A percentile compares a stretch with the other conserved stretches of the same genome.
These are phyloP conservation scores for Adelosebastes latens DNA, from an alignment of 2,797 vertebrate genomes.

Conservation along the genomic window DNA sequence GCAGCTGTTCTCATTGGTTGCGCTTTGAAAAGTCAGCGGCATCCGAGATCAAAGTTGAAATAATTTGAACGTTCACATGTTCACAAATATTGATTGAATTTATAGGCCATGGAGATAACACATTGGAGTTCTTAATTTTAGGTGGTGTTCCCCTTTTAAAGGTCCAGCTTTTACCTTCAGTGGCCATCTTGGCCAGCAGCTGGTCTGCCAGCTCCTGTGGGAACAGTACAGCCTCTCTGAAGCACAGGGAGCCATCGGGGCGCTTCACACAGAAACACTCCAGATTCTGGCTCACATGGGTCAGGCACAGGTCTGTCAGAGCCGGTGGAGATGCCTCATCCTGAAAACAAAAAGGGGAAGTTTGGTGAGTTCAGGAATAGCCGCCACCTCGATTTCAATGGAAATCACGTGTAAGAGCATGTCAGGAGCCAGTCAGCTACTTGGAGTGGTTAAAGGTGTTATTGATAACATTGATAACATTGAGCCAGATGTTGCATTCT, in stretches of 20 bases:
- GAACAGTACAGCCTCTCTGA: constrained; percentile 95
- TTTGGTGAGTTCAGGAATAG: neutral
- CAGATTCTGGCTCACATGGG: constrained; percentile 91
- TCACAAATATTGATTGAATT: too few relatives aligned
- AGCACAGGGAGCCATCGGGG: constrained; percentile 92
- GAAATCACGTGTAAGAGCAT: too few relatives aligned
- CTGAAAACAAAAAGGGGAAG: constrained; percentile 69
- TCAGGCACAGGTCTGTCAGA: constrained; percentile 94
- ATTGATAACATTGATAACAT: too few relatives aligned
- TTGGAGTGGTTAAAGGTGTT: too few relatives aligned
- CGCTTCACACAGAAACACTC: constrained; percentile 93
- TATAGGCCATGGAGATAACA: neutral
- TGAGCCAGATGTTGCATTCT: too few relatives aligned
- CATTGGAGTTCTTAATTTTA: neutral
- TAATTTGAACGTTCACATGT: too few relatives aligned
- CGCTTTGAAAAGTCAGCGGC: too few relatives aligned
- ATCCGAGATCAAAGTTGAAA: too few relatives aligned
- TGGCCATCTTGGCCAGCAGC: constrained; percentile 94
- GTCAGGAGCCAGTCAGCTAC: too few relatives aligned
- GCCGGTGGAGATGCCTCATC: constrained; percentile 93
- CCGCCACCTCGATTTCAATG: too few relatives aligned
- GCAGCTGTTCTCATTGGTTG: too few relatives aligned
- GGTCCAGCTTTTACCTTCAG: constrained; percentile 87
- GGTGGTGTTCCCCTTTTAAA: neutral
- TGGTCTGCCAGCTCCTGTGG: constrained; percentile 98